Conservation (phyloP, 2,113 vertebrate species). For the Cariama cristata region DNA sequence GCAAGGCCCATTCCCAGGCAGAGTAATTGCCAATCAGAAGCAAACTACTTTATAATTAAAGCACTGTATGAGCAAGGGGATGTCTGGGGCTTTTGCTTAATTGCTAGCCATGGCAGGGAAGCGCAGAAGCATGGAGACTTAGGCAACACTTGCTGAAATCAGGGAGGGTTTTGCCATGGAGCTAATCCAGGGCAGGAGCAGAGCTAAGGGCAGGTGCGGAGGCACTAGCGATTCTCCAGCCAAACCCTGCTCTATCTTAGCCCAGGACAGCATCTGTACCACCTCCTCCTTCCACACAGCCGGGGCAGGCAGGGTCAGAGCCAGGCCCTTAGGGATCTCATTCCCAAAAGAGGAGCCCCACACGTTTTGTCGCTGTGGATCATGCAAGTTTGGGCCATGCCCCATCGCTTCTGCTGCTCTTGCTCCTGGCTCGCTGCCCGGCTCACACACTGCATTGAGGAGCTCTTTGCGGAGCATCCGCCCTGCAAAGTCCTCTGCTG, state of each 20-base stretch:
- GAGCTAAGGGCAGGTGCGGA: not conserved
- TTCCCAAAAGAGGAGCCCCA: conserved; percentile 12
- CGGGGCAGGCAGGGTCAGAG: not conserved
- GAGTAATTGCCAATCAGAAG: conserved; percentile 51
- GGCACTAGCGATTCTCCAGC: not conserved
- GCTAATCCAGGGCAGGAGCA: not conserved
- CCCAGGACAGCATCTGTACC: not conserved
- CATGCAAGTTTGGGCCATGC: not conserved
- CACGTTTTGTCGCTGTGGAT: not conserved
- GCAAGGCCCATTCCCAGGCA: conserved; percentile 8
- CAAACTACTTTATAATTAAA: conserved; percentile 56
- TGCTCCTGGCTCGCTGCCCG: not conserved
- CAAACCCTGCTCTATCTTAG: not conserved
- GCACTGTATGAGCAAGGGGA: conserved; percentile 25
- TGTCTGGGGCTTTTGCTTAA: conserved; percentile 24
- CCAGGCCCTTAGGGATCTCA: conserved; percentile 10
- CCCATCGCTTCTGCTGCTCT: not conserved
- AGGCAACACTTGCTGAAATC: conserved; percentile 14
- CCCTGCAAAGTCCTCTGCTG: not conserved
- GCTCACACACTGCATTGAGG: rapidly evolving
- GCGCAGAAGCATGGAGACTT: not conserved
- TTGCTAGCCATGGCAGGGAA: not conserved
- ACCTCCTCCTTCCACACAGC: not conserved
- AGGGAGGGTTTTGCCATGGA: not conserved
- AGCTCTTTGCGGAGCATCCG: rapidly evolving